Percentiles rank a stretch among this genome's conserved stretches.
phyloP scores from a whole-genome alignment of 2,797 vertebrate species.

The Oreochromis grahami region DNA sequence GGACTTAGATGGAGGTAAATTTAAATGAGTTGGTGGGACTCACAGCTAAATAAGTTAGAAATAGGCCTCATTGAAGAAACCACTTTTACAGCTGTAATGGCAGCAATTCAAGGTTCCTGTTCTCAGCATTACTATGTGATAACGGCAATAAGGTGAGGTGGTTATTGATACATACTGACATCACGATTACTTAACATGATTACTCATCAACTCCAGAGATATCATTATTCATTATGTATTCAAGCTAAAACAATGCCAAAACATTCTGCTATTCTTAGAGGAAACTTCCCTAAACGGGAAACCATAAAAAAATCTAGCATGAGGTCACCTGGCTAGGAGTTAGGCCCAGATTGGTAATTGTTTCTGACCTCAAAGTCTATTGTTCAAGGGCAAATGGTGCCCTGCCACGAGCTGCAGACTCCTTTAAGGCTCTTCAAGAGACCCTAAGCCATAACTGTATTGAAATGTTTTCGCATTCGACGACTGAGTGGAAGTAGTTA shows the following conservation, averaged over 20 bases:
- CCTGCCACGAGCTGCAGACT: not conserved
- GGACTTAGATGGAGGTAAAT: not conserved
- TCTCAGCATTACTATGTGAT: no score
- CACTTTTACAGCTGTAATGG: not conserved
- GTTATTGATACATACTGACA: not conserved
- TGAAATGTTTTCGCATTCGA: not conserved
- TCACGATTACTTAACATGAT: not conserved
- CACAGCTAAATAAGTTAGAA: not conserved
- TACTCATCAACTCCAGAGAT: not conserved
- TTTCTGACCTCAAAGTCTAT: not conserved
- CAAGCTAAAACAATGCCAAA: not conserved
- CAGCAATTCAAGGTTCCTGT: not conserved
- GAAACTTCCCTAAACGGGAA: not conserved
- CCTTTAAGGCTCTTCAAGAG: not conserved
- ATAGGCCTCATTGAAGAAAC: not conserved
- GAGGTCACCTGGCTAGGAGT: not conserved
- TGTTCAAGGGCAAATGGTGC: not conserved
- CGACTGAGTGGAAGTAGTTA: not conserved
- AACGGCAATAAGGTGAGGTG: not conserved
- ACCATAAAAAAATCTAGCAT: accelerated
- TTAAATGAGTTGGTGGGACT: not conserved
- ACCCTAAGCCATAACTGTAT: not conserved
- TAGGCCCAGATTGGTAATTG: not conserved
- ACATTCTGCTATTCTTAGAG: not conserved
- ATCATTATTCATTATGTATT: not conserved